Evolutionary conservation across 2,113 vertebrate genomes (phyloP), one percentile per base, ranked within the genome.

Genomic region (Otus sunia): DNA sequence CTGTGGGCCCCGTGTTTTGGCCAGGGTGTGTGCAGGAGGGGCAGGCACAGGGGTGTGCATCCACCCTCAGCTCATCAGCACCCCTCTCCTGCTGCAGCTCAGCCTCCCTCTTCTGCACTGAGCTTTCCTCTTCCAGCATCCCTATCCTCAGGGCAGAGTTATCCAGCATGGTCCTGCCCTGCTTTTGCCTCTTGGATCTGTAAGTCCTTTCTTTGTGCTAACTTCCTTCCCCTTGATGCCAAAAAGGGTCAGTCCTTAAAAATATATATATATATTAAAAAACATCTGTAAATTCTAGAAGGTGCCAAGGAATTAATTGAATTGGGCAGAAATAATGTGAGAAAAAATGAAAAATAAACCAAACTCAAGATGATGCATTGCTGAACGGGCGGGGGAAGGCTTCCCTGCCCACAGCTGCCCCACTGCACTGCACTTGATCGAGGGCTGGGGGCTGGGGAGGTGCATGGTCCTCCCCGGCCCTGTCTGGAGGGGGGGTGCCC

Each of bases 341-440:
- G 26, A 37, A 52, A 71, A 37, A n/a, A 68, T 18, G 34, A 64
- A 37, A 50, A 73, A 72, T 14, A 45, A 64, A 25, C 20, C 23
- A 11, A 45, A 90, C 36, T 19, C 1, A 49, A 64, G 67, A 25
- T 27, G 92, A 36, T 1, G 19, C 12, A 1, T 39, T 41, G 36
- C 62, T 86, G 86, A 27, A 27, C 32, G 76, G 53, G 21, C 0
- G 0, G 30, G 71, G 76, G 81, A 53, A 56, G 59, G 19, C 36
- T 50, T 39, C 86, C 63, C 50, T 67, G 69, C 88, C 88, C 66
- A 20, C 77, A 81, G 77, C 94, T 92, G 88, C 63, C 72, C 79
- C 79, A 62, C 88, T 92, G 88, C 94, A 92, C 91, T 86, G 86
- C 78, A 80, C 92, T 88, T 95, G 94, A 89, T 96, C 63, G 75